Base-by-base conservation (phyloP, 37 sponge, comb jelly and placozoan species). In the Beroe ovata region DNA sequence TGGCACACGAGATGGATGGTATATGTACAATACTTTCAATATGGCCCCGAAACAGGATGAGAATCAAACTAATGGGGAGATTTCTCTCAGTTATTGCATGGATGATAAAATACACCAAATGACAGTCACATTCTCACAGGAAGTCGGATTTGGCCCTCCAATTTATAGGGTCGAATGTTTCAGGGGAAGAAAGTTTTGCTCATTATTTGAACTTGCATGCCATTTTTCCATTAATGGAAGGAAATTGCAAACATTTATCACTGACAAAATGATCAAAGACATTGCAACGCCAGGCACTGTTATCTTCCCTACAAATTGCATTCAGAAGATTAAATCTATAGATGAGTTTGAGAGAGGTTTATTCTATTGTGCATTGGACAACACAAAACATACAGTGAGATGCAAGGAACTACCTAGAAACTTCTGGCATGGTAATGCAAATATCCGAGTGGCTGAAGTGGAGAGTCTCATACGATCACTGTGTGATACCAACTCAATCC, bases 1-100 rank as follows among this genome's bases (percentile, higher is more conserved):
- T 77, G 84, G 84, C 3, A 41, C 47, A 28, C 84, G 41, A 23
- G 84, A 77, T 42, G 84, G 84, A 2, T 77, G 84, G 84, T 77
- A 77, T 23, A 77, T 77, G 42, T 42, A 42, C 22, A 39, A 77
- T 35, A 77, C 84, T 4, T 77, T 77, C 41, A 35, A 77, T 19
- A 35, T 35, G 11, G 28, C 84, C n/a, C 84, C 84, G 0, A 77
- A 77, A 26, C 84, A 21, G 19, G 38, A 77, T 77, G 84, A 42
- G 47, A 39, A 40, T 39, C 84, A 77, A 16, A 77, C 84, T 2
- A 77, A 38, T n/a, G 84, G 84, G 11, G 84, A 77, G 38, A 11
- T 77, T 2, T 42, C 42, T 18, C 47, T 77, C 36, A 77, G 84
- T 41, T 77, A 77, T 26, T 77, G 84, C 21, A 77, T 77, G 84